phyloP scores from a whole-genome alignment of 2,888 invertebrate genomes.

The Mythimna vitellina region DNA sequence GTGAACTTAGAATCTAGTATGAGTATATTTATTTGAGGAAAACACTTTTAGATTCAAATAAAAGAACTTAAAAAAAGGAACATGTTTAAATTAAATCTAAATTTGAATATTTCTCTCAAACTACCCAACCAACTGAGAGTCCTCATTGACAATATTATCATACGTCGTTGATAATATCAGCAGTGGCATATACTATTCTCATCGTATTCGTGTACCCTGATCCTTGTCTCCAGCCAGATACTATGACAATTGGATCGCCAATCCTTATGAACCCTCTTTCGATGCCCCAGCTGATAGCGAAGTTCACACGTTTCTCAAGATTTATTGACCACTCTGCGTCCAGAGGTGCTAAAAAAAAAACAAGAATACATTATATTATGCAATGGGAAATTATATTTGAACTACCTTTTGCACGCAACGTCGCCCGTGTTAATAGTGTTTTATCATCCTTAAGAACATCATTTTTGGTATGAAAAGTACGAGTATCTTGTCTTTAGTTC shows the following conservation, averaged over 20 bases:
- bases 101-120: neutral
- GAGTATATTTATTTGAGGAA: constrained; percentile 30
- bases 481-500: neutral
- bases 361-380: neutral
- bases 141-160: constrained; percentile 6
- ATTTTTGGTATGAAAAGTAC: neutral
- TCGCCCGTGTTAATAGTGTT: neutral
- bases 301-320: constrained; percentile 91
- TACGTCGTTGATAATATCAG: constrained; percentile 61
- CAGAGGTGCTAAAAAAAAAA: constrained; percentile 75
- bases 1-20: constrained; percentile 27
- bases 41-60: neutral
- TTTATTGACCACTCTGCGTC: constrained; percentile 90
- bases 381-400: neutral
- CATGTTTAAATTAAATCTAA: neutral
- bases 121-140: neutral
- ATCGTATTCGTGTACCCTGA: constrained; percentile 93
- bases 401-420: too few species aligned
- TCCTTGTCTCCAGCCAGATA: constrained; percentile 93
- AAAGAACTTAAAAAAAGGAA: constrained; percentile 14
- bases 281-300: constrained; percentile 91
- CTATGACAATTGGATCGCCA: constrained; percentile 93
- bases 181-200: constrained; percentile 90
- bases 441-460: neutral
- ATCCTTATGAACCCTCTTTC: constrained; percentile 91